Base-by-base conservation (phyloP, 2,797 vertebrate genomes). In the Phoxinus dragarum region DNA sequence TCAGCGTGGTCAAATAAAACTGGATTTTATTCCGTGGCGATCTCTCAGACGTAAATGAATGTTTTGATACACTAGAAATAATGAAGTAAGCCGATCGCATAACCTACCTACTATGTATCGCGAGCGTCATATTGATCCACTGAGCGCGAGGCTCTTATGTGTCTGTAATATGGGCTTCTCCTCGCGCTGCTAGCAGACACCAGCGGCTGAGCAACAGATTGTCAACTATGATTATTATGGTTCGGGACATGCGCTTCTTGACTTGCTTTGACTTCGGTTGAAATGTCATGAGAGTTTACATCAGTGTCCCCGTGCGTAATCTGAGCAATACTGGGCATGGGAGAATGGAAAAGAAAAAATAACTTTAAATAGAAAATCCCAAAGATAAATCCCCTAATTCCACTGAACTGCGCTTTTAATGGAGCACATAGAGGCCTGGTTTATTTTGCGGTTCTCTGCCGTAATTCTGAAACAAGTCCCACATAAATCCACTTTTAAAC, bases 401-500 rank as follows among this genome's bases (percentile, higher is more conserved):
- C 89, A 86, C 82, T 80, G 23, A 89, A 86, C 80, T 87, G 81
- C 87, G 36, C 44, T 75, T 84, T 80, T 73, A 87, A 82, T 84
- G 88, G 42, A 84, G 74, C 83, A 81, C 82, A 86, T 59, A 40
- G 81, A 81, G 86, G 88, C 87, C 66, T 90, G 91, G 88, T 90
- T 90, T 86, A 88, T 68, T 87, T 71, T 91, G 92, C 89, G 86
- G 91, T 92, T 91, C 89, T 91, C 91, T 88, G 89, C 88, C 91
- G 90, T 95, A 92, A 90, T 91, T 93, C 93, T 92, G 90, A 71
- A 92, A 91, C 89, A 89, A 92, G 92, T 90, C 92, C 92, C 92
- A 93, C 93, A 81, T 92, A 93, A 94, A 94, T 96, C 94, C 95
- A 89, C 91, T 91, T 91, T 92, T 92, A 86, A 83, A 78, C 89